Evolutionary conservation across 2,113 vertebrate species (phyloP).

Genomic region (Anarhynchus alexandrinus): DNA sequence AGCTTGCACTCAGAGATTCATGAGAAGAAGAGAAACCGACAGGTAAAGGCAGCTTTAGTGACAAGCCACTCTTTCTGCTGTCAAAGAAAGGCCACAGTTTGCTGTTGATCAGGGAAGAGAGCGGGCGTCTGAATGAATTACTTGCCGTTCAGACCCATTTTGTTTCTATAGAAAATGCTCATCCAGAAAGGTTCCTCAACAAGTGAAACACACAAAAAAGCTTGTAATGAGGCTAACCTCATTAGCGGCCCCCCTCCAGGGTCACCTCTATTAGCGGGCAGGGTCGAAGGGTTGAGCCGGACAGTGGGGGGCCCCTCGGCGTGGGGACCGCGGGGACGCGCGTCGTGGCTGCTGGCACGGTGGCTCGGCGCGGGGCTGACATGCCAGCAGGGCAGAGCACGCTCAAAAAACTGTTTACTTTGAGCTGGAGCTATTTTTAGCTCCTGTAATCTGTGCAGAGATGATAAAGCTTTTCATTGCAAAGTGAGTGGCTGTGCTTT

Average conservation of each 20-base stretch:
- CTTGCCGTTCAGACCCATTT: neutral
- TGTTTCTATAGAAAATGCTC: constrained; percentile 1
- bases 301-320: neutral
- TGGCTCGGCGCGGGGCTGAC: rapidly evolving
- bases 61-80: neutral
- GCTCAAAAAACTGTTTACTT: constrained; percentile 65
- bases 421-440: constrained; percentile 72
- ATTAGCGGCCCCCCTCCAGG: neutral
- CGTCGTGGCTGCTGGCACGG: neutral
- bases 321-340: neutral
- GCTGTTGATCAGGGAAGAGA: neutral
- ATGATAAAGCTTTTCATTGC: constrained; percentile 72
- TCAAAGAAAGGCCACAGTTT: neutral
- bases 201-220: neutral
- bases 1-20: neutral
- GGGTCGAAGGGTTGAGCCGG: rapidly evolving
- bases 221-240: neutral
- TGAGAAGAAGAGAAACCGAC: neutral
- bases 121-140: neutral
- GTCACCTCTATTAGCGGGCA: neutral
- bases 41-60: neutral
- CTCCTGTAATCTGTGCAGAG: constrained; percentile 68
- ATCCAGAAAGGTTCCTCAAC: constrained; percentile 4
- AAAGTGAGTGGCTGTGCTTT: constrained; percentile 39
- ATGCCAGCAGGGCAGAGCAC: constrained; percentile 39